A percentile compares a stretch with the other conserved stretches of the same genome.
These are phyloP conservation scores for Aphelinus certus DNA, from an alignment of 1,140 invertebrate species.

Conservation along the genomic window DNA sequence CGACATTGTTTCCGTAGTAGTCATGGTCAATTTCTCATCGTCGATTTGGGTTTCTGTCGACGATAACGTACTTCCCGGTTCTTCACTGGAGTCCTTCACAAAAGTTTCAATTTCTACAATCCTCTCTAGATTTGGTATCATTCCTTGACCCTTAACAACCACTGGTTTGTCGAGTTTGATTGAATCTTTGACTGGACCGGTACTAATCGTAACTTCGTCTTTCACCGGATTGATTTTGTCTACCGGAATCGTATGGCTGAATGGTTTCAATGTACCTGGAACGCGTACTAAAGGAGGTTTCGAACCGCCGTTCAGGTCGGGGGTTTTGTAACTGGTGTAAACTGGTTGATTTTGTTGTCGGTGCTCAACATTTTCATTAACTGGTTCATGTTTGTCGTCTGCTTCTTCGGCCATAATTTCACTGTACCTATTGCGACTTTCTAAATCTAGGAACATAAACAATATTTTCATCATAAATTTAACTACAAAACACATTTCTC, in stretches of 20 bases:
- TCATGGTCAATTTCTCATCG: constrained; percentile 39
- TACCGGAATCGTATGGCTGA: constrained; percentile 73
- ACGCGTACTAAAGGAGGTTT: constrained; percentile 56
- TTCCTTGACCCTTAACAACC: neutral
- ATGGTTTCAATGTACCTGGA: constrained; percentile 57
- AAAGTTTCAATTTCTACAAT: constrained; percentile 50
- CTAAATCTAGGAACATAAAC: constrained; percentile 43
- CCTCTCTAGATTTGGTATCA: constrained; percentile 39
- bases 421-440: constrained; percentile 53
- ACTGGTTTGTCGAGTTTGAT: neutral
- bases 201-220: constrained; percentile 19
- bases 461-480: no score
- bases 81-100: constrained; percentile 42
- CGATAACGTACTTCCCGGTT: constrained; percentile 24
- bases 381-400: constrained; percentile 38
- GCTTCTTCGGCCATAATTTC: constrained; percentile 44
- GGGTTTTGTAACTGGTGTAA: constrained; percentile 75
- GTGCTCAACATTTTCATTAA: constrained; percentile 35
- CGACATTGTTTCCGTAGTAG: constrained; percentile 47
- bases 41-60: constrained; percentile 39
- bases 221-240: constrained; percentile 69
- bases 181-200: neutral
- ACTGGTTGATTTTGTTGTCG: constrained; percentile 52
- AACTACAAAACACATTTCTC: no score
- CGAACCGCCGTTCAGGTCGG: constrained; percentile 62